A percentile compares a stretch with the other conserved stretches of the same genome.
Conservation (phyloP, 2,113 vertebrate species). For the Coreoperca whiteheadi region DNA sequence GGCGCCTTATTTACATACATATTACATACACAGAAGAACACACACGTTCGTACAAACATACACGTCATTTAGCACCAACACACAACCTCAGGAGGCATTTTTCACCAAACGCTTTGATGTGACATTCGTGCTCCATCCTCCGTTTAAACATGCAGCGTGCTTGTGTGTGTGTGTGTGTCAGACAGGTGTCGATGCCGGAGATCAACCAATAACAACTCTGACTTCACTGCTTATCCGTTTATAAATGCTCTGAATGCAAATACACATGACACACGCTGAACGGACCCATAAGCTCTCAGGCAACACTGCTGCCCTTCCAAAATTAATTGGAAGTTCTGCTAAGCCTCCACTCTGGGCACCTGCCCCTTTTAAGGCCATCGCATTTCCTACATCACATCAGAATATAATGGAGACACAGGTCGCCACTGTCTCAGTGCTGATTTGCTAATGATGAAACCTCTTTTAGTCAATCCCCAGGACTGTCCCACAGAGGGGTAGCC, state of each 20-base stretch:
- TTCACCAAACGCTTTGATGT: slow-evolving; percentile 44
- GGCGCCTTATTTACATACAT: slow-evolving; percentile 79
- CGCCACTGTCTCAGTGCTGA: neutral
- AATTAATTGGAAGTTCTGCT: neutral
- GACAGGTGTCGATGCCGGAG: slow-evolving; percentile 42
- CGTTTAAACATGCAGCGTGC: slow-evolving; percentile 1
- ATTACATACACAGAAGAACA: slow-evolving; percentile 71
- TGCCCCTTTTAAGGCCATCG: neutral
- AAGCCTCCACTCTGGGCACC: neutral
- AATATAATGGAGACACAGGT: neutral
- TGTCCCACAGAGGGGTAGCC: too few species aligned
- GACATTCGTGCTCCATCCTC: slow-evolving; percentile 55
- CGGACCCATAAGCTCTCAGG: slow-evolving; percentile 29
- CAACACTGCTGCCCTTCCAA: neutral
- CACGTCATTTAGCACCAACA: neutral
- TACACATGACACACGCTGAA: slow-evolving; percentile 29
- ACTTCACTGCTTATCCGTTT: slow-evolving; percentile 66
- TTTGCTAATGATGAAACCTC: neutral
- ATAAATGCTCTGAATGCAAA: slow-evolving; percentile 50
- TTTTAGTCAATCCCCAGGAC: neutral
- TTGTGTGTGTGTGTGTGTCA: slow-evolving; percentile 4
- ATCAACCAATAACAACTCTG: slow-evolving; percentile 65
- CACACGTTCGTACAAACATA: slow-evolving; percentile 1
- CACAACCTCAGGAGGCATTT: slow-evolving; percentile 42
- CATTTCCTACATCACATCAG: neutral